Percentiles rank a stretch among this genome's conserved stretches.
Evolutionary conservation across 1,140 invertebrate genomes (phyloP).

Genomic region (Drosophila arawakana): DNA sequence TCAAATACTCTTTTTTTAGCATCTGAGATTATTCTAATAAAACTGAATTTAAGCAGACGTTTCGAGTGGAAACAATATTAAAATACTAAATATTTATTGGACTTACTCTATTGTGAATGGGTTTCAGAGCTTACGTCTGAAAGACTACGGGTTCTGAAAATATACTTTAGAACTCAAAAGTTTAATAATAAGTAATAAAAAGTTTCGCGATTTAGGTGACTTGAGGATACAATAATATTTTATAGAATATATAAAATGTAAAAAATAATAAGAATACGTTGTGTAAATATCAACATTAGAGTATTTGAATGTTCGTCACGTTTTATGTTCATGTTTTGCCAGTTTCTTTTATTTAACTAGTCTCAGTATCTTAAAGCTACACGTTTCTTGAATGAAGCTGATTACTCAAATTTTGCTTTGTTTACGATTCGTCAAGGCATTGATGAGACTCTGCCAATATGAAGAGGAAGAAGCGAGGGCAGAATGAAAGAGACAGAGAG

Average conservation of each 20-base stretch:
- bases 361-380: conserved; percentile 57
- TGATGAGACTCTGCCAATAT: conserved; percentile 46
- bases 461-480: neutral
- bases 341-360: conserved; percentile 47
- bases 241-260: neutral
- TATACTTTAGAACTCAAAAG: neutral
- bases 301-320: conserved; percentile 40
- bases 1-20: conserved; percentile 33
- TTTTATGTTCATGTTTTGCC: conserved; percentile 19
- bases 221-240: too few species aligned
- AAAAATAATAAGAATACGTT: too few species aligned
- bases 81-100: conserved; percentile 11
- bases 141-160: neutral
- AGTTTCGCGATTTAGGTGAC: too few species aligned
- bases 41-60: neutral
- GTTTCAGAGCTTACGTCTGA: neutral
- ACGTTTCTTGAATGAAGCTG: conserved; percentile 81
- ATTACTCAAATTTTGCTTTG: conserved; percentile 82
- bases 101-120: neutral
- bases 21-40: conserved; percentile 4
- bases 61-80: neutral
- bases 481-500: neutral
- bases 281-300: conserved; percentile 7
- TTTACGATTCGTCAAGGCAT: conserved; percentile 80
- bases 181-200: neutral